Evolutionary conservation across 2,888 invertebrate species (phyloP).

Genomic region (Melikaiella ostensackeni): DNA sequence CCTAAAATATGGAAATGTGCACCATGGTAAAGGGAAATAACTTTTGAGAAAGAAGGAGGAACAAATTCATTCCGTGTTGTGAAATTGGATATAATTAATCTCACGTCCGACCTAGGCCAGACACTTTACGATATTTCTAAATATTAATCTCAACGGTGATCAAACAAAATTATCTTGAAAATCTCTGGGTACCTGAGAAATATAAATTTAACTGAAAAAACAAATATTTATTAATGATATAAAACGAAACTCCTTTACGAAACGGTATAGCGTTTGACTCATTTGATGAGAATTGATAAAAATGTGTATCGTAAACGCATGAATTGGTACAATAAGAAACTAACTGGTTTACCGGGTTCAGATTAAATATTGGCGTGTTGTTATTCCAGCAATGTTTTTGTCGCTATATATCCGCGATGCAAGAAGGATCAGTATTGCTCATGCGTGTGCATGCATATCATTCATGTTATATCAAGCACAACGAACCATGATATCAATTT

Average conservation of each 20-base stretch:
- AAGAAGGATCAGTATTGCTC: conserved; percentile 10
- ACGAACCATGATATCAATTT: conserved; percentile 4
- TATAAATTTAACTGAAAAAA: too few species aligned
- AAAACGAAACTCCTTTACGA: not conserved
- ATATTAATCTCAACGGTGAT: too few species aligned
- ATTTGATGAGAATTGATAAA: not conserved
- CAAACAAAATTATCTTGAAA: too few species aligned
- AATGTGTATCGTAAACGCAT: not conserved
- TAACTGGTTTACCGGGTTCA: conserved; percentile 24
- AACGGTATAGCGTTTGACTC: not conserved
- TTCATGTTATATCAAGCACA: conserved; percentile 1
- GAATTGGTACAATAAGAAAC: conserved; percentile 2
- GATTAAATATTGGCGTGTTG: conserved; percentile 24
- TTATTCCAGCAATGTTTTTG: conserved; percentile 8
- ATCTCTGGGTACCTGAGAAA: too few species aligned
- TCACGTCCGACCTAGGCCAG: too few species aligned
- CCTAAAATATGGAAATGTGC: not conserved
- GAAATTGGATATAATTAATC: not conserved
- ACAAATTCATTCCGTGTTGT: too few species aligned
- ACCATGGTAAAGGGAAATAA: not conserved
- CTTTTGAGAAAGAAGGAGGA: not conserved
- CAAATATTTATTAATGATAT: too few species aligned
- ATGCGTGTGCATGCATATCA: not conserved
- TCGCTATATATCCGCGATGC: not conserved
- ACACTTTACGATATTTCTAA: too few species aligned